Conservation (phyloP, 2,113 vertebrate genomes). For the Halcyon senegalensis region DNA sequence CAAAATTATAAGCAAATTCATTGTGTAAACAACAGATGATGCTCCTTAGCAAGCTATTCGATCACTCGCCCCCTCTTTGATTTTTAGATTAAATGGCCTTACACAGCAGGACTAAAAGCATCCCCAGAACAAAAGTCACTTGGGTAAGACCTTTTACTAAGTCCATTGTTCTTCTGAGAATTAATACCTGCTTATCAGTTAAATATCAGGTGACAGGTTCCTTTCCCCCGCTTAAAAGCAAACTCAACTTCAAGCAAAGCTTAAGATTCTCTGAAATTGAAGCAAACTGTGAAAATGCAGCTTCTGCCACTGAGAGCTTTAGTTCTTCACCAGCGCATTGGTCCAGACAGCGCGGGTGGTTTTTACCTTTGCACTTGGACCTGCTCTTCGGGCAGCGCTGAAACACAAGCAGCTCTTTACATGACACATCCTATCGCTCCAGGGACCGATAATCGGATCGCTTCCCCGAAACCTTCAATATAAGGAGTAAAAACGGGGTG, state of each 20-base stretch:
- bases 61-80: rapidly evolving
- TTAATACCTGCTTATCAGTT: background rate
- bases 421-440: background rate
- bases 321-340: background rate
- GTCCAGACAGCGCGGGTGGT: background rate
- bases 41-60: background rate
- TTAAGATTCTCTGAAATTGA: background rate
- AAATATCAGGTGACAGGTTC: background rate
- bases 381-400: background rate
- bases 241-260: background rate
- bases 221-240: background rate
- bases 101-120: background rate
- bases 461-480: background rate
- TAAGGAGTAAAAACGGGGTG: rapidly evolving
- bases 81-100: background rate
- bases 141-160: background rate
- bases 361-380: background rate
- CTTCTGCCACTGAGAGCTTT: background rate
- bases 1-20: background rate
- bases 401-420: background rate
- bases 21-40: background rate
- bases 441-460: no score
- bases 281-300: background rate
- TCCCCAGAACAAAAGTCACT: background rate
- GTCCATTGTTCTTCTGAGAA: background rate